These are phyloP conservation scores for Strigops habroptila DNA, from an alignment of 2,113 vertebrate genomes.

Conservation along the genomic window DNA sequence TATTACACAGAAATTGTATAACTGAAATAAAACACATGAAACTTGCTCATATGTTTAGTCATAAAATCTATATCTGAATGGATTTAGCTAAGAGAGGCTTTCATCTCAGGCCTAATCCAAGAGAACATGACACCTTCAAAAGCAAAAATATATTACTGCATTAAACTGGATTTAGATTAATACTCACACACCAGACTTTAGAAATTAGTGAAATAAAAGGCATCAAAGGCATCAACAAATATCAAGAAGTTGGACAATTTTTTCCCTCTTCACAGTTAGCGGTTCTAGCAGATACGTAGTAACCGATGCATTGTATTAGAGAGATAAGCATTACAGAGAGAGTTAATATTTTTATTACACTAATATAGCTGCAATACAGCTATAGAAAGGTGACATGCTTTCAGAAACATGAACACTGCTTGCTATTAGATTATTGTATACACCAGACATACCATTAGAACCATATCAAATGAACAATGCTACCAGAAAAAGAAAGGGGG, in stretches of 20 bases:
- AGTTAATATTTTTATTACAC: neutral
- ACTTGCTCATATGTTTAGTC: neutral
- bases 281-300: neutral
- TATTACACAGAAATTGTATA: neutral
- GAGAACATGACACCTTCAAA: neutral
- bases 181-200: neutral
- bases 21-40: neutral
- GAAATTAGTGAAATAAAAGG: neutral
- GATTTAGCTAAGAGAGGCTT: neutral
- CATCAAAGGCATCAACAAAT: neutral
- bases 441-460: neutral
- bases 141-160: neutral
- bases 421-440: neutral
- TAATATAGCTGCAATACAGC: neutral
- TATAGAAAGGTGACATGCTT: neutral
- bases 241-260: neutral
- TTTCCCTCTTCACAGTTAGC: neutral
- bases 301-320: neutral
- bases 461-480: neutral
- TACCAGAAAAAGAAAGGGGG: neutral
- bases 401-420: neutral
- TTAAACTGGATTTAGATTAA: neutral
- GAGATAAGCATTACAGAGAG: neutral
- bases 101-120: neutral
- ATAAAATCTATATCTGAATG: neutral